Base-by-base conservation (phyloP, 2,888 invertebrate species). In the Emesis russula region DNA sequence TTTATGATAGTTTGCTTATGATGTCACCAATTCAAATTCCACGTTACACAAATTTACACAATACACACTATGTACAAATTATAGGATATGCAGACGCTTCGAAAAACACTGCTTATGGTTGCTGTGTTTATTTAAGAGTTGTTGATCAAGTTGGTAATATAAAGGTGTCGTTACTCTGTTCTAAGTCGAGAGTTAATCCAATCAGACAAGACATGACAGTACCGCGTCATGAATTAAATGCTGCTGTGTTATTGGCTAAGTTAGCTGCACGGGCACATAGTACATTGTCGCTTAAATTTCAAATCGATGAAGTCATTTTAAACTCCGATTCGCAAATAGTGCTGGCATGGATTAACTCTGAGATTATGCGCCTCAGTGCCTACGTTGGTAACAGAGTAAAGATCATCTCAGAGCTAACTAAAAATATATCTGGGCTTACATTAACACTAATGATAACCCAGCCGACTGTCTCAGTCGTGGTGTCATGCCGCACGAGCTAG, bases 141-240 rank as follows among this genome's bases (percentile, higher is more conserved):
- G 18, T 18, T 3, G 18, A 18, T 18, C 6, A 6, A n/a, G 7
- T n/a, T n/a, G n/a, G 58, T 11, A 58, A 58, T 15, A 58, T 18
- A 5, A 58, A 18, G 15, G 11, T 13, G 5, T 58, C 5, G 6
- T 58, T 58, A n/a, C 58, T 58, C 11, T 58, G n/a, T 58, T 58
- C 90, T 3, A 91, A 91, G 74, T 92, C 89, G 7, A n/a, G 89
- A 25, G 77, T 92, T 1, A 90, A 91, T 48, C 91, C 91, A 5
- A 15, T 71, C 0, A 11, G 38, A 0, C 53, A 81, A 1, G 15
- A 71, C 11, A 38, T 89, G 7, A 81, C 86, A 0, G 78, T 87
- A 9, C 90, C 91, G 0, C 53, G 91, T 3, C 53, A 89, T 6
- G 91, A 92, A 48, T 31, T 92, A 18, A 92, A 90, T 81, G 89